Evolutionary conservation across 1,140 invertebrate genomes (phyloP).

Genomic region (Leptinotarsa texana): DNA sequence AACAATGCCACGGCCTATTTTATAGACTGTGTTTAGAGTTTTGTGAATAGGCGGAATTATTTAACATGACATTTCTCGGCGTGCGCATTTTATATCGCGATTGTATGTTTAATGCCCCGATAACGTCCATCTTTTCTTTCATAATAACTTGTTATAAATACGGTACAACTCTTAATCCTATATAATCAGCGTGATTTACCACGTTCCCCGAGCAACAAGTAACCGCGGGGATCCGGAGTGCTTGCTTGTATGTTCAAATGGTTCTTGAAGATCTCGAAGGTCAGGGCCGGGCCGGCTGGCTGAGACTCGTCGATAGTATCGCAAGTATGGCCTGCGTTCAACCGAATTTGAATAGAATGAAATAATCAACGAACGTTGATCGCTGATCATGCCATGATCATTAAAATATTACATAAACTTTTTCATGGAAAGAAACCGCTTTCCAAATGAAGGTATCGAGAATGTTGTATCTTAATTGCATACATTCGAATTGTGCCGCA

Average conservation of each 20-base stretch:
- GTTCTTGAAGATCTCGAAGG: not conserved
- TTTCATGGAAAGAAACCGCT: too few species aligned
- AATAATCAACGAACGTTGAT: too few species aligned
- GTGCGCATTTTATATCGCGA: slow-evolving; percentile 11
- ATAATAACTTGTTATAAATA: slow-evolving; percentile 40
- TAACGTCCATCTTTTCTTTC: slow-evolving; percentile 35
- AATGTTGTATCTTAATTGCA: too few species aligned
- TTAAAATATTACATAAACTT: too few species aligned
- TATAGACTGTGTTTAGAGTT: slow-evolving; percentile 12
- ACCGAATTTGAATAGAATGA: too few species aligned
- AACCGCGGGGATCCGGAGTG: slow-evolving; percentile 31
- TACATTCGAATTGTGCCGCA: too few species aligned
- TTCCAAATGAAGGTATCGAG: too few species aligned
- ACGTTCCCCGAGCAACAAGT: slow-evolving; percentile 38
- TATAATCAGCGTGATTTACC: slow-evolving; percentile 44
- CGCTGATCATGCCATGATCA: too few species aligned
- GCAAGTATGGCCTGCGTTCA: not conserved
- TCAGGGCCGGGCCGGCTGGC: slow-evolving; percentile 1
- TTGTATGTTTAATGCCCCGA: slow-evolving; percentile 27
- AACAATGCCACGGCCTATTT: slow-evolving; percentile 10
- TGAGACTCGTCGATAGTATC: not conserved
- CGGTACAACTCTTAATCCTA: slow-evolving; percentile 34
- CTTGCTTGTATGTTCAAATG: slow-evolving; percentile 3
- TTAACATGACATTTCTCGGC: slow-evolving; percentile 35
- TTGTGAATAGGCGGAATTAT: slow-evolving; percentile 34